Evolutionary conservation across 1,140 invertebrate genomes (phyloP), one percentile per base, ranked within the genome.

Genomic region (Samia ricini): DNA sequence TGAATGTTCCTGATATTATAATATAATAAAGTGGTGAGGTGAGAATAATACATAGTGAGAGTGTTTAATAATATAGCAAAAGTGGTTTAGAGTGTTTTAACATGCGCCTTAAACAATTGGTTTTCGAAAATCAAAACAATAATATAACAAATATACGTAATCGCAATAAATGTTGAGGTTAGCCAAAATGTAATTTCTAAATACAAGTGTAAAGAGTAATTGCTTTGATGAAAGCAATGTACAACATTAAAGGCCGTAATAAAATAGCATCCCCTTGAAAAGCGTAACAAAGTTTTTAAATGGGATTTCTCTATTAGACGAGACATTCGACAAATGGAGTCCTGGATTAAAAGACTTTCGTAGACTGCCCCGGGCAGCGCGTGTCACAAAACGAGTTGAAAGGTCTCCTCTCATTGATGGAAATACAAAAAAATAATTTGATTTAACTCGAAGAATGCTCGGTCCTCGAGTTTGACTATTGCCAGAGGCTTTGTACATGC

Each of bases 291-390:
- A 76, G 63, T 76, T 79, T 76, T 74, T 58, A 76, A 84, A 81
- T 81, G 69, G 75, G 78, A 75, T 82, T 84, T 81, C 72, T 77
- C 71, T 79, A 80, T 84, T 79, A 77, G 70, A 66, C 59, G 68
- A 67, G 69, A 80, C 78, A 68, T 79, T 69, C 72, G 76, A 79
- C 75, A 84, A 83, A 83, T 86, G 78, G 78, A 76, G 72, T 77
- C 74, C 75, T 79, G 76, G 78, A 83, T 84, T 85, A 83, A 73
- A 60, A 70, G 68, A 74, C 65, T 74, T 71, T 68, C 56, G 68
- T 64, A 64, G 69, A 42, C 64, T 33, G 80, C 79, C 76, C 55
- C 66, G 72, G 80, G 81, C 72, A 42, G 68, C 69, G 74, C 68
- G 70, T 79, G 76, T 57, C 67, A 56, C 51, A 66, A 63, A 71